These are phyloP conservation scores for Channallabes apus DNA, from an alignment of 2,797 vertebrate species.

Conservation along the genomic window DNA sequence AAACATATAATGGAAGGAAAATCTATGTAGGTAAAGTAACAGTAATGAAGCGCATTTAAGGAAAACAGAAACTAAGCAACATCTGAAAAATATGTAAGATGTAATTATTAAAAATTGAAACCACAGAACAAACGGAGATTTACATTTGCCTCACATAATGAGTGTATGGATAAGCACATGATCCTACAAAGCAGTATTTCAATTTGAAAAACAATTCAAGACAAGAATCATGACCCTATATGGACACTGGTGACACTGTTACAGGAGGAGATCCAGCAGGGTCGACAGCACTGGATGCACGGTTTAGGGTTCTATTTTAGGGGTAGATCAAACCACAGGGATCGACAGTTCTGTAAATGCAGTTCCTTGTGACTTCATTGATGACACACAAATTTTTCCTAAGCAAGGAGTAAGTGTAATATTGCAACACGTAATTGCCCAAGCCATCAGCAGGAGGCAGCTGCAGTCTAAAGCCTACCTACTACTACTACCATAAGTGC, in stretches of 20 bases:
- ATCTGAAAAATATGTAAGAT: constrained; percentile 53
- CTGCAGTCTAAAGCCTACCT: not conserved
- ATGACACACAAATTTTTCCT: constrained; percentile 17
- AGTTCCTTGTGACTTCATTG: constrained; percentile 7
- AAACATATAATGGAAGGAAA: constrained; percentile 60
- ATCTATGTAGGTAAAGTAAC: constrained; percentile 58
- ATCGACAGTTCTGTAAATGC: constrained; percentile 37
- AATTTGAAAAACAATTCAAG: constrained; percentile 13
- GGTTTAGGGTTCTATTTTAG: not conserved
- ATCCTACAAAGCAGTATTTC: constrained; percentile 16
- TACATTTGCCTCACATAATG: constrained; percentile 34
- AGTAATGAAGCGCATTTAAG: constrained; percentile 54
- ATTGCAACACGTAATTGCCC: constrained; percentile 14
- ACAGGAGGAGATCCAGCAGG: not conserved
- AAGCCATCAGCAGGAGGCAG: constrained; percentile 8
- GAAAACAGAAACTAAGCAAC: constrained; percentile 54
- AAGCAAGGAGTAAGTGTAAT: constrained; percentile 16
- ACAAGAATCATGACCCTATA: constrained; percentile 10
- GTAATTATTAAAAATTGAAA: constrained; percentile 58
- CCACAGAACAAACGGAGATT: constrained; percentile 33
- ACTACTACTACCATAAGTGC: not conserved
- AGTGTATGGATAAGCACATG: constrained; percentile 14
- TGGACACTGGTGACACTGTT: constrained; percentile 7
- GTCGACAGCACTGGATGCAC: constrained; percentile 8
- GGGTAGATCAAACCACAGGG: constrained; percentile 14